phyloP scores from a whole-genome alignment of 2,797 vertebrate genomes.

The Microctenopoma lineatum region DNA sequence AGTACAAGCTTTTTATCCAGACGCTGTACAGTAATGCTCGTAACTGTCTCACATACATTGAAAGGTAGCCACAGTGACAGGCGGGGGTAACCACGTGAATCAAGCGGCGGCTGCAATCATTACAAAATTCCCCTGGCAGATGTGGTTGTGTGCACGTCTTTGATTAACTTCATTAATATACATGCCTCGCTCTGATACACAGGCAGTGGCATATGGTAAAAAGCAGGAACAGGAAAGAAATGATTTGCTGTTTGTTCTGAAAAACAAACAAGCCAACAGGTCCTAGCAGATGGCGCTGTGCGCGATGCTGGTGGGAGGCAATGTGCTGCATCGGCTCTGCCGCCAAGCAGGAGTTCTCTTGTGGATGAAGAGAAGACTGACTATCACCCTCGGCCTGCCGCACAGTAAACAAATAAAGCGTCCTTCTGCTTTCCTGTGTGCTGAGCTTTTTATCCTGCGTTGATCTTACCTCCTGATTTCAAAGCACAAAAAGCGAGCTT shows the following conservation, averaged over 20 bases:
- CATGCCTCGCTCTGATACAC: constrained; percentile 93
- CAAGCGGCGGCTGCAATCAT: constrained; percentile 64
- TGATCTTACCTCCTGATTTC: constrained; percentile 79
- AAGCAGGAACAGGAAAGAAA: constrained; percentile 95
- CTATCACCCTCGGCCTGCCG: constrained; percentile 80
- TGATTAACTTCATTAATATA: constrained; percentile 99
- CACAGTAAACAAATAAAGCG: constrained; percentile 83
- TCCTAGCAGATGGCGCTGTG: constrained; percentile 95
- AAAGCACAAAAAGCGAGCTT: constrained; percentile 68
- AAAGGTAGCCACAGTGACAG: constrained; percentile 47
- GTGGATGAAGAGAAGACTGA: constrained; percentile 79
- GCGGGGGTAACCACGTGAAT: constrained; percentile 55
- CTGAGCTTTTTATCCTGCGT: constrained; percentile 75
- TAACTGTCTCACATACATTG: constrained; percentile 30
- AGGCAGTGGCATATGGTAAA: constrained; percentile 97
- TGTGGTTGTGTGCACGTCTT: constrained; percentile 79
- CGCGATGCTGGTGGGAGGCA: constrained; percentile 88
- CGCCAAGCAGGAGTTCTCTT: constrained; percentile 77
- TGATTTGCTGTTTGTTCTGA: constrained; percentile 98
- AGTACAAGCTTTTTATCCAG: neutral
- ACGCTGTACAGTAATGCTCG: constrained; percentile 3
- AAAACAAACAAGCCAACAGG: constrained; percentile 99
- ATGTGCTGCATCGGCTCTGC: constrained; percentile 67
- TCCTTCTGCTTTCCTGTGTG: constrained; percentile 80
- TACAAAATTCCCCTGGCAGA: constrained; percentile 77